A percentile compares a stretch with the other conserved stretches of the same genome.
These are phyloP conservation scores for Platichthys flesus DNA, from an alignment of 2,113 vertebrate genomes.

Conservation along the genomic window DNA sequence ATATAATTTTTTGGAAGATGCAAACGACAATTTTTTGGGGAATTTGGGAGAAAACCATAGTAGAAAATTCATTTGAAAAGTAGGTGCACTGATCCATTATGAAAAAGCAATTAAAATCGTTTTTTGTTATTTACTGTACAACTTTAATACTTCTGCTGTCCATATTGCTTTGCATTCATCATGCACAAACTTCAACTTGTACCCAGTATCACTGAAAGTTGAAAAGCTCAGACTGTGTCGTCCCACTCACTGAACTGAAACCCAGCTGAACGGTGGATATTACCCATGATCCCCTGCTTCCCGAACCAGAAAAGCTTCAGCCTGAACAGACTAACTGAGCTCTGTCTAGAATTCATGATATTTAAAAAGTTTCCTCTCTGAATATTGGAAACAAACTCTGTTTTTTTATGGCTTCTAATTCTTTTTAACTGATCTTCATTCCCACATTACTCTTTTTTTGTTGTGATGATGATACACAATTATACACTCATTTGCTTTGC, in stretches of 20 bases:
- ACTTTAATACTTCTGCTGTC: too few species aligned
- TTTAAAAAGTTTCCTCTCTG: neutral
- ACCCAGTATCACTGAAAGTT: neutral
- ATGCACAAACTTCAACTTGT: neutral
- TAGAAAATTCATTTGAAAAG: neutral
- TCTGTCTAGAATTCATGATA: too few species aligned
- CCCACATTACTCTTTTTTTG: neutral
- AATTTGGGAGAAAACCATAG: neutral
- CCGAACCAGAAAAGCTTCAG: too few species aligned
- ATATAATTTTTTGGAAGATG: neutral
- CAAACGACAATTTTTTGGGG: neutral
- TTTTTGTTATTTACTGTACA: neutral
- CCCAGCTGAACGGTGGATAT: too few species aligned
- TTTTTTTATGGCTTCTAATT: too few species aligned
- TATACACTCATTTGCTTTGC: neutral
- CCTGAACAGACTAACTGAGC: too few species aligned
- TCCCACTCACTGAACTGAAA: too few species aligned
- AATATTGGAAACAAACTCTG: too few species aligned
- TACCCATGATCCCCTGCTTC: too few species aligned
- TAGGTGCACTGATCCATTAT: neutral
- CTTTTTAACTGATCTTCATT: too few species aligned
- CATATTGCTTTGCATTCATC: neutral
- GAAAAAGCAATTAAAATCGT: neutral
- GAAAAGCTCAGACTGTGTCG: too few species aligned
- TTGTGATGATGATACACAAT: neutral